phyloP scores from a whole-genome alignment of 2,797 vertebrate genomes.

The Apogon hyalosoma region DNA sequence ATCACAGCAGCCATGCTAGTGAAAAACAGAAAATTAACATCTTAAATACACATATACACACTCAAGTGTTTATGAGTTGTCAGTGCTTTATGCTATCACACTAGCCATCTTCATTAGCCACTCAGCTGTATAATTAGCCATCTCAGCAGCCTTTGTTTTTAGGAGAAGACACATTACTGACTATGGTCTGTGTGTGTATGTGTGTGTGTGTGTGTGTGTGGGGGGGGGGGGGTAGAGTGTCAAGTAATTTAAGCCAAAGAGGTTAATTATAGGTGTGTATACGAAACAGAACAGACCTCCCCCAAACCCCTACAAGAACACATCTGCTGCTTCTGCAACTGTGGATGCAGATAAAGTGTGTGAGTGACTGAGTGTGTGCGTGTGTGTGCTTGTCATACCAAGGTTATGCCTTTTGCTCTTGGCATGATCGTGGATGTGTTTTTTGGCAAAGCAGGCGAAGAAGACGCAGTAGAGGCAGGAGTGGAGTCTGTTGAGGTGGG shows the following conservation, averaged over 20 bases:
- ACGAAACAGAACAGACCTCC: background rate
- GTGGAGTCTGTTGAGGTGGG: slow-evolving; percentile 96
- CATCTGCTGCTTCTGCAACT: slow-evolving; percentile 10
- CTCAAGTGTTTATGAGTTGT: background rate
- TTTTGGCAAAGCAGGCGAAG: slow-evolving; percentile 98
- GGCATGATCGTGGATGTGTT: slow-evolving; percentile 98
- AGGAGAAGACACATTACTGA: slow-evolving; percentile 10
- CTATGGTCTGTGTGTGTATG: background rate
- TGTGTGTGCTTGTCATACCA: slow-evolving; percentile 82
- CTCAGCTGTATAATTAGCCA: slow-evolving; percentile 55
- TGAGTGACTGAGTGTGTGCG: background rate
- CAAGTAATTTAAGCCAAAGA: slow-evolving; percentile 35
- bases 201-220: slow-evolving; percentile 10
- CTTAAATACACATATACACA: background rate
- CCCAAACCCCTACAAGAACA: background rate
- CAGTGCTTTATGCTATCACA: slow-evolving; percentile 12
- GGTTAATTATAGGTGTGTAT: slow-evolving; percentile 47
- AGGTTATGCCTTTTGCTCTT: slow-evolving; percentile 97
- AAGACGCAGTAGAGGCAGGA: slow-evolving; percentile 99
- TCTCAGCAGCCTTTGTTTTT: slow-evolving; percentile 46
- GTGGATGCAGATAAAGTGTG: too few species aligned
- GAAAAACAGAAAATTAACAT: too few species aligned
- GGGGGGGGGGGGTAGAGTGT: background rate
- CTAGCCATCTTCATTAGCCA: slow-evolving; percentile 46
- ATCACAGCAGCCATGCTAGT: background rate